Evolutionary conservation across 2,113 vertebrate species (phyloP).

Genomic region (Eleginops maclovinus): DNA sequence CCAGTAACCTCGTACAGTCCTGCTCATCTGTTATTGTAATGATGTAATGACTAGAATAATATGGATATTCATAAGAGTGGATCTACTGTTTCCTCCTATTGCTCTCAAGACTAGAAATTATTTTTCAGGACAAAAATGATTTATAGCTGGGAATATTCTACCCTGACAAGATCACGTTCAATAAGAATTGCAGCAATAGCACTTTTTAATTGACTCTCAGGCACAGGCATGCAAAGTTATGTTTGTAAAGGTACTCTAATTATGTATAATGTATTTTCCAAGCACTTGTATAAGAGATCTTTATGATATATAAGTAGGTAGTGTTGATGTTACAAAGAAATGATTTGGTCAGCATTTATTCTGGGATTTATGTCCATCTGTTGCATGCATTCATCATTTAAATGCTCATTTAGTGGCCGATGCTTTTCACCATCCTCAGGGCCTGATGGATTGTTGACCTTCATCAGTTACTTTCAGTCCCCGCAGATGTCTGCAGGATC

Average conservation of each 20-base stretch:
- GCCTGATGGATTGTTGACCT: slow-evolving; percentile 70
- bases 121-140: background rate
- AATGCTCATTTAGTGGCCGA: slow-evolving; percentile 29
- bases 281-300: background rate
- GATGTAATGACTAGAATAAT: slow-evolving; percentile 16
- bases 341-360: slow-evolving; percentile 53
- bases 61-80: slow-evolving; percentile 3
- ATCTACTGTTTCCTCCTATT: slow-evolving; percentile 21
- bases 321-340: slow-evolving; percentile 39
- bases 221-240: background rate
- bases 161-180: background rate
- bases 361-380: slow-evolving; percentile 58
- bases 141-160: slow-evolving; percentile 26
- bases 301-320: slow-evolving; percentile 6
- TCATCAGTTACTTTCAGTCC: slow-evolving; percentile 67
- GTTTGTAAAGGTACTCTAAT: slow-evolving; percentile 22
- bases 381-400: slow-evolving; percentile 54
- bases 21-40: slow-evolving; percentile 39
- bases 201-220: slow-evolving; percentile 8
- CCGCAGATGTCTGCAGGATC: slow-evolving; percentile 49
- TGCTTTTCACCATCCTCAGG: slow-evolving; percentile 37
- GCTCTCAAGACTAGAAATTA: slow-evolving; percentile 7
- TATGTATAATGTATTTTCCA: slow-evolving; percentile 2
- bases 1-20: slow-evolving; percentile 14
- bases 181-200: background rate